A percentile compares a stretch with the other conserved stretches of the same genome.
phyloP scores from a whole-genome alignment of 2,888 invertebrate genomes.

The Eupithecia vulgata region DNA sequence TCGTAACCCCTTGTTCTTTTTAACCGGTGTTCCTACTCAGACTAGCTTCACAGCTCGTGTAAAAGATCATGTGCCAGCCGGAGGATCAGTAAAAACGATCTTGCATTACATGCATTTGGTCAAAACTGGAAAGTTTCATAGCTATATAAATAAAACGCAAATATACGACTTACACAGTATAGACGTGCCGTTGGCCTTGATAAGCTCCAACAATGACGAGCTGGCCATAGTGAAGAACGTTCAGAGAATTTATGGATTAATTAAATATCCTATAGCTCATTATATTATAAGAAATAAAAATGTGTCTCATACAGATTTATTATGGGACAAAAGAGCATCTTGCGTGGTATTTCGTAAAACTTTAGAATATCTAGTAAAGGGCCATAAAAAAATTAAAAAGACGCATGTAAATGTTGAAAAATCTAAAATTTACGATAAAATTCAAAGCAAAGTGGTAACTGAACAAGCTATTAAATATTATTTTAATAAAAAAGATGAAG shows the following conservation, averaged over 20 bases:
- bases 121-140: constrained; percentile 65
- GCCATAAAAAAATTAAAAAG: constrained; percentile 13
- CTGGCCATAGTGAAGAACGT: constrained; percentile 61
- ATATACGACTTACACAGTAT: constrained; percentile 56
- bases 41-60: constrained; percentile 54
- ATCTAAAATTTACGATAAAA: too few species aligned
- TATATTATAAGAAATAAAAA: constrained; percentile 58
- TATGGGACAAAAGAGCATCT: constrained; percentile 62
- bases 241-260: constrained; percentile 58
- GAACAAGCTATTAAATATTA: too few species aligned
- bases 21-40: constrained; percentile 59
- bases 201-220: constrained; percentile 68
- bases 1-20: constrained; percentile 65
- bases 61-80: constrained; percentile 65
- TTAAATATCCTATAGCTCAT: constrained; percentile 65
- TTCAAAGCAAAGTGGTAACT: too few species aligned
- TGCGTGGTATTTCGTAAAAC: constrained; percentile 58
- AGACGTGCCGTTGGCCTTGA: constrained; percentile 60
- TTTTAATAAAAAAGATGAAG: not conserved
- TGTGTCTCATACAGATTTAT: constrained; percentile 66
- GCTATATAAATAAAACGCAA: constrained; percentile 48
- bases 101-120: constrained; percentile 65
- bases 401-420: not conserved
- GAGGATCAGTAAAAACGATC: constrained; percentile 67
- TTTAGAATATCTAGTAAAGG: constrained; percentile 55